Base-by-base conservation (phyloP, 2,113 vertebrate species). In the Chauna torquata region DNA sequence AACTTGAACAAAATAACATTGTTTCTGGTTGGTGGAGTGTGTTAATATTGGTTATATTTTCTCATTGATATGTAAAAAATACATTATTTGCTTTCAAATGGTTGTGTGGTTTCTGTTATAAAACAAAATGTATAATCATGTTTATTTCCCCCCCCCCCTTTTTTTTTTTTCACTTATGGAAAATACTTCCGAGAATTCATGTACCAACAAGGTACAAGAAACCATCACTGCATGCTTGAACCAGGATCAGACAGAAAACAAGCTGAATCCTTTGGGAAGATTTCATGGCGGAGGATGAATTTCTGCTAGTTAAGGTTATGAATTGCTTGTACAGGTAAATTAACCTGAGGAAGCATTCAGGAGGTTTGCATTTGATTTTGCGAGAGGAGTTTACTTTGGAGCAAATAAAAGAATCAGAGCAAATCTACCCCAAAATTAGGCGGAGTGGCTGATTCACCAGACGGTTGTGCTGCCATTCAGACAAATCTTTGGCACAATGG, bases 141-240 rank as follows among this genome's bases (percentile, higher is more conserved):
- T 40, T 79, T 80, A 52, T 86, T 85, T 87, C 91, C 8, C 36
- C 23, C 4, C n/a, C n/a, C n/a, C n/a, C n/a, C n/a, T n/a, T n/a
- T 8, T 3, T 20, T 9, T 49, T 32, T 75, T 71, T 75, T 55
- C 15, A 47, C 1, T 24, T 50, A 59, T 0, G 0, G 24, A 81
- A 89, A 87, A 47, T 16, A 75, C 78, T 76, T 87, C 47, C 69
- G 77, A 72, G 44, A 85, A 44, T 59, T 87, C 4, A 14, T 68
- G 23, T 65, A 40, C 16, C 8, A 57, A 20, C 13, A 69, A 90
- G 32, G 55, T 18, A 66, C 27, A 88, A 77, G 34, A 34, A 81
- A 52, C 3, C 0, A 1, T 24, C 34, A 38, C 23, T 49, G 8
- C 13, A 38, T 13, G 5, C 23, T 88, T 57, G 36, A 92, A 69